Percentiles rank a stretch among this genome's conserved stretches.
Conservation (phyloP, 2,797 vertebrate genomes). For the Calcarius lapponicus region DNA sequence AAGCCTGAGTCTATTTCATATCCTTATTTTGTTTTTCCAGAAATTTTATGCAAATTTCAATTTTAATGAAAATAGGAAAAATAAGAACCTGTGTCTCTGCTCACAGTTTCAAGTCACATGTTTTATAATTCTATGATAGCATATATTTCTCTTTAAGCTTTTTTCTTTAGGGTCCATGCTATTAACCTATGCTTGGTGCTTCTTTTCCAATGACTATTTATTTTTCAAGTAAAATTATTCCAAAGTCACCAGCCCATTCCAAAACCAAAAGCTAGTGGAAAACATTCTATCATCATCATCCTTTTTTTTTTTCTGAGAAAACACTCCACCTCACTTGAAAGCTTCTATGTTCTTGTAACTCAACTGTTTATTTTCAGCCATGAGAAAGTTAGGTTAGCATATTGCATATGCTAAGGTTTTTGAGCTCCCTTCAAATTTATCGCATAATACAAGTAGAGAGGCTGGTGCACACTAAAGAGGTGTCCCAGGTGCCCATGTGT, state of each 20-base stretch:
- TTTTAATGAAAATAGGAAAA: background rate
- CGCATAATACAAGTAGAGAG: background rate
- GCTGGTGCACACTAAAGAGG: background rate
- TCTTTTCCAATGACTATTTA: background rate
- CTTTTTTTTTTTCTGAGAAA: background rate
- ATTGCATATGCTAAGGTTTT: background rate
- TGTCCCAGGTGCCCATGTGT: background rate
- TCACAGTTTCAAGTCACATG: background rate
- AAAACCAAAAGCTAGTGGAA: background rate
- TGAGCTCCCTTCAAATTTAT: background rate
- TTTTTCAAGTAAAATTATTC: background rate
- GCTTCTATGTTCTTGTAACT: background rate
- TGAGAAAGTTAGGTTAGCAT: background rate
- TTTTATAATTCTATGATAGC: background rate
- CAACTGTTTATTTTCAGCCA: background rate
- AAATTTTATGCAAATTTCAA: background rate
- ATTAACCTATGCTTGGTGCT: background rate
- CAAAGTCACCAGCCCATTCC: background rate
- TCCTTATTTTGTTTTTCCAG: background rate
- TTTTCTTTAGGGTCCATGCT: background rate
- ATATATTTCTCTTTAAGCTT: background rate
- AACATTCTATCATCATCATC: rapidly evolving
- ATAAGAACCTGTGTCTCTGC: background rate
- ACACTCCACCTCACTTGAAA: background rate
- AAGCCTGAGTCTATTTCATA: background rate